Base-by-base conservation (phyloP, 2,113 vertebrate species). In the Xiphophorus maculatus region DNA sequence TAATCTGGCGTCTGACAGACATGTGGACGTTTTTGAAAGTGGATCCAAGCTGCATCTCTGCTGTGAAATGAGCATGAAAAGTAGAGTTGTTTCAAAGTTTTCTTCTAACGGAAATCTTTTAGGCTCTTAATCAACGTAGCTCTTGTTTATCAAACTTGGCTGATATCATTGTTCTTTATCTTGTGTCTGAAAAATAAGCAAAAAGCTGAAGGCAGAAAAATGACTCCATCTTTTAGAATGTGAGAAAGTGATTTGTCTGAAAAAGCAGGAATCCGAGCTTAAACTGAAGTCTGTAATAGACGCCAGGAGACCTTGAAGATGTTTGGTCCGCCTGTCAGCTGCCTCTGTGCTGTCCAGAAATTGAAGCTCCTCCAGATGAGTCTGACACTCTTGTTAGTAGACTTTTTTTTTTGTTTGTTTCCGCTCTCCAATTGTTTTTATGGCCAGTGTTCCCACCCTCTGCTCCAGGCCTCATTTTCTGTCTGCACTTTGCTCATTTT, bases 121-220 rank as follows among this genome's bases (percentile, higher is more conserved):
- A 48, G 44, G 44, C 5, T 48, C 14, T 19, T 15, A 1, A 48
- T 19, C 44, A 48, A 48, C 8, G 10, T n/a, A 54, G 51, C 22
- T 54, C 2, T 54, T 54, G 25, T 54, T 54, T n/a, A 54, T 25
- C 22, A 22, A 51, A 51, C 1, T 19, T 19, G n/a, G 60, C 28
- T 19, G 30, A 17, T 51, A 70, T 63, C 63, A 28, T 37, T 30
- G 27, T 37, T 22, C 22, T 82, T 84, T 81, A 8, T 40, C 72
- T 61, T 27, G 32, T 15, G 51, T 74, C 61, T 32, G 35, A 37
- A 14, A 0, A 5, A 9, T 15, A 40, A 37, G 76, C 29, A 27
- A 69, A 71, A 80, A 79, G 61, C 62, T 72, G 72, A 77, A 28
- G 27, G 40, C 69, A 27, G 63, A 58, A 79, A 73, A 79, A 5